Conservation (phyloP, 2,113 vertebrate genomes). For the Raja brachyura region DNA sequence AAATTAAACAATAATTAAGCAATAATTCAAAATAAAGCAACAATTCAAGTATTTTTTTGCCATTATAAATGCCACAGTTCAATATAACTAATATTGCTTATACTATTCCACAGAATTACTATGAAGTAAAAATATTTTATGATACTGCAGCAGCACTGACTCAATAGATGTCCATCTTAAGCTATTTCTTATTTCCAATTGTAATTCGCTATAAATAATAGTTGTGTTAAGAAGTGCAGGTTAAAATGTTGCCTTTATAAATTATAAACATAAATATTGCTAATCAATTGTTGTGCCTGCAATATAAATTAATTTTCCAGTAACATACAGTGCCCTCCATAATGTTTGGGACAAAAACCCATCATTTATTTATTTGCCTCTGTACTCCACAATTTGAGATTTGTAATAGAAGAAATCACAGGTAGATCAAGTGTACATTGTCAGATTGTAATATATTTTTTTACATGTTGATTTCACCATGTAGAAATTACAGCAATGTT, state of each 20-base stretch:
- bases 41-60: background rate
- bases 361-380: too few relatives aligned
- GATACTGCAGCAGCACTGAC: background rate
- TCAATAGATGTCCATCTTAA: background rate
- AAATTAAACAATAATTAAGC: background rate
- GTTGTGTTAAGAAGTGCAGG: background rate
- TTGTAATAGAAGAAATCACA: too few relatives aligned
- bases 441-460: too few relatives aligned
- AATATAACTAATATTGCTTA: slow-evolving; percentile 22
- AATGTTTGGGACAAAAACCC: too few relatives aligned
- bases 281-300: background rate
- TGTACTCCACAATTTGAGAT: too few relatives aligned
- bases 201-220: background rate
- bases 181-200: background rate
- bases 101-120: background rate
- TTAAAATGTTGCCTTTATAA: slow-evolving; percentile 4
- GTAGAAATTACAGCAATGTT: too few relatives aligned
- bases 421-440: too few relatives aligned
- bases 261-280: background rate
- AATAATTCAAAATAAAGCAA: background rate
- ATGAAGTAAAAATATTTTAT: background rate
- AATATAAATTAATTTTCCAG: background rate
- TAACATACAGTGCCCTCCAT: background rate
- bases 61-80: background rate
- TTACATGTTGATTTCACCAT: too few relatives aligned